Evolutionary conservation across 92 coral and sea anemone species (phyloP), one percentile per base, ranked within the genome.

Genomic region (Parazoanthus darwini): DNA sequence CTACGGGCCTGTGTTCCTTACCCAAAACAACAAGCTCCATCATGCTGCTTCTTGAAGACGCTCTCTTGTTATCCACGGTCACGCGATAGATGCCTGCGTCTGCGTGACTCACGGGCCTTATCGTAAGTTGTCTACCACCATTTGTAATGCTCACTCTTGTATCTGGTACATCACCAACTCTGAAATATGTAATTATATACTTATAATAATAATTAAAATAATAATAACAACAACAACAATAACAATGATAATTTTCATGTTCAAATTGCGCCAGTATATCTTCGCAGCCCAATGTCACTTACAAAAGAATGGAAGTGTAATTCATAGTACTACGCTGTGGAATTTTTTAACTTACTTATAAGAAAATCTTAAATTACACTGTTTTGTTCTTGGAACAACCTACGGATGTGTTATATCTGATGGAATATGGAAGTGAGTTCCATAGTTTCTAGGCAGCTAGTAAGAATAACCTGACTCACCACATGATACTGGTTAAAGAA

Each of bases 11-110:
- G 33, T 29, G 33, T 29, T 29, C 33, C 33, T 16, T 58, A 80
- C 85, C 72, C 72, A 80, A 59, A 23, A 80, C 50, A 13, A 80
- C 85, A 6, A 80, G 85, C 68, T 58, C 48, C 73, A 80, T 33
- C 48, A 18, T 80, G 11, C 85, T 80, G 85, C 85, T 80, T 0
- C 85, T 80, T 0, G 85, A 73, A 37, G 85, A 80, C 23, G 72
- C 85, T n/a, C 85, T 33, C 50, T 36, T 80, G 73, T 80, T 80
- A 13, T 80, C 85, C 10, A 80, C 85, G 0, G 85, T 80, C 73
- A 80, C 85, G 68, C 85, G 85, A 38, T 80, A 80, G 5, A 58
- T 18, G 1, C 71, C 73, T 58, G 86, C 86, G 76, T 82, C 86
- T 6, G 86, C 15, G 63, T 39, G 29, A 37, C 48, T 42, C 59